Conservation (phyloP, 2,888 invertebrate species). For the Monoplex corrugatus region DNA sequence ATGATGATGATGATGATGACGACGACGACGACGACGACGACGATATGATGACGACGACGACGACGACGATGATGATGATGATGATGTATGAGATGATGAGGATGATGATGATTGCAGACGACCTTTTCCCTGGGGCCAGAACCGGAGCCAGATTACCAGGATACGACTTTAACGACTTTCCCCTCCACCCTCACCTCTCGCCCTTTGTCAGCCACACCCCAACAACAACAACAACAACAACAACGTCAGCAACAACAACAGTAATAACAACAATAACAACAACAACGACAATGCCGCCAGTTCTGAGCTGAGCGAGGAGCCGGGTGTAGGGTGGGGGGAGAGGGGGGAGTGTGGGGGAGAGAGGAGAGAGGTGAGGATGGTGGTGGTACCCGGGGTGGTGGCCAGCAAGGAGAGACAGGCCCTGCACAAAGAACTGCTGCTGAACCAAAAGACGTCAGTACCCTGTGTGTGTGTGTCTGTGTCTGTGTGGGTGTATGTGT, state of each 20-base stretch:
- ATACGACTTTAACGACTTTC: conserved; percentile 56
- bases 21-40: no score
- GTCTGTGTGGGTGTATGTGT: no score
- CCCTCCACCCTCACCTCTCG: conserved; percentile 52
- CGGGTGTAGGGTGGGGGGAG: neutral
- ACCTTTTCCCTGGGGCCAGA: conserved; percentile 62
- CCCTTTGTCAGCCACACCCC: neutral
- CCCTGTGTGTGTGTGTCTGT: no score
- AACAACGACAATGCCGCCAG: neutral
- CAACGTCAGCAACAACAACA: neutral
- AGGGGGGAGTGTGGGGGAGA: conserved; percentile 47
- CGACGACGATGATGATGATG: no score
- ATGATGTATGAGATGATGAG: no score
- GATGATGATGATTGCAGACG: conserved; percentile 61
- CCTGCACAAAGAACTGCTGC: conserved; percentile 92
- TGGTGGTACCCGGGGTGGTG: conserved; percentile 91
- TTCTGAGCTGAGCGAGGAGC: neutral
- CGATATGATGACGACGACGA: no score
- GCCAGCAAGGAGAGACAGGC: conserved; percentile 91
- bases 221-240: neutral
- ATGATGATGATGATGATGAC: no score
- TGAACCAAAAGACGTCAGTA: conserved; percentile 93
- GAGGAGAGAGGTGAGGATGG: conserved; percentile 86
- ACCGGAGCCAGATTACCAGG: conserved; percentile 73
- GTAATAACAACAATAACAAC: neutral